Evolutionary conservation across 1,140 invertebrate genomes (phyloP).

Genomic region (Drosophila gunungcola): DNA sequence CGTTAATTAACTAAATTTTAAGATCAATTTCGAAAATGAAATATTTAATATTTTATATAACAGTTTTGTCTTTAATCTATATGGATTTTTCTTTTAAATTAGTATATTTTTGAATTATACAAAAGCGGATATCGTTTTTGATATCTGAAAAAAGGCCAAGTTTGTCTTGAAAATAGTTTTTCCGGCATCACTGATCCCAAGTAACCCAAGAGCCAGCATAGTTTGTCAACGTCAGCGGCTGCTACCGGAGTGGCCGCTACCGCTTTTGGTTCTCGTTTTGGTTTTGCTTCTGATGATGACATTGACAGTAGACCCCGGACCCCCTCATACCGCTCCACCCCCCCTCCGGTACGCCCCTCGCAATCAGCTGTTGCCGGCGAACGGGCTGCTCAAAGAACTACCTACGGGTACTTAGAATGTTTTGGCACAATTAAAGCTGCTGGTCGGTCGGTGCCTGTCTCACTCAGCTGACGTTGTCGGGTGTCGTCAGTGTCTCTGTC

Average conservation of each 20-base stretch:
- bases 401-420: slow-evolving; percentile 74
- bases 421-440: slow-evolving; percentile 79
- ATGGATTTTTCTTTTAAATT: no score
- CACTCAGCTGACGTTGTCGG: slow-evolving; percentile 67
- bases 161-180: slow-evolving; percentile 8
- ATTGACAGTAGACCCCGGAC: slow-evolving; percentile 38
- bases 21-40: no score
- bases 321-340: background rate
- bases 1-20: no score
- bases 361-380: slow-evolving; percentile 50
- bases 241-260: slow-evolving; percentile 36
- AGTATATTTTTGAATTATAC: no score
- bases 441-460: slow-evolving; percentile 30
- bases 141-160: background rate
- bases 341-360: background rate
- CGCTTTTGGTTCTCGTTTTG: slow-evolving; percentile 37
- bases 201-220: slow-evolving; percentile 66
- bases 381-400: slow-evolving; percentile 56
- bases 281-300: slow-evolving; percentile 51
- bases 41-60: no score
- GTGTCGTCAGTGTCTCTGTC: slow-evolving; percentile 40
- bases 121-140: no score
- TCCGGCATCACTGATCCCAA: slow-evolving; percentile 7
- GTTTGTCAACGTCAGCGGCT: slow-evolving; percentile 70
- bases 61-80: no score